phyloP scores from a whole-genome alignment of 2,797 vertebrate genomes.

The Falco cherrug region DNA sequence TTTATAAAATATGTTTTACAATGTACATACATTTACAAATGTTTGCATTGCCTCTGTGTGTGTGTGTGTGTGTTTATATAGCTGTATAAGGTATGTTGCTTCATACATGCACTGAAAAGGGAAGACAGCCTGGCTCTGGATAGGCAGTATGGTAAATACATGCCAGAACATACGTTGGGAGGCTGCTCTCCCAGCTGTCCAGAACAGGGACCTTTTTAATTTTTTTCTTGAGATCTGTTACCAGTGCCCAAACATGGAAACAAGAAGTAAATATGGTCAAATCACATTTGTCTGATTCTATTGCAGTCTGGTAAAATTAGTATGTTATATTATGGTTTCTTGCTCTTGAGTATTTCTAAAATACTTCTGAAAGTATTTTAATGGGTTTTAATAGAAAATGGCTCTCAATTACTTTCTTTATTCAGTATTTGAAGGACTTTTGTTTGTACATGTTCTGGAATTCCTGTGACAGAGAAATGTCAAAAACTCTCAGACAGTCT shows the following conservation, averaged over 20 bases:
- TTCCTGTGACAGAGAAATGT: neutral
- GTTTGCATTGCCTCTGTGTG: neutral
- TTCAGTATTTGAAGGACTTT: neutral
- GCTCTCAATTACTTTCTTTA: neutral
- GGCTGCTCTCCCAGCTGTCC: neutral
- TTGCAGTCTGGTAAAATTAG: neutral
- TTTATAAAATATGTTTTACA: neutral
- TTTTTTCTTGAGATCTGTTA: neutral
- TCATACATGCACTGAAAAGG: neutral
- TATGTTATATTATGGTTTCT: neutral
- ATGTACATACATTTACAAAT: neutral
- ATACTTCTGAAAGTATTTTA: neutral
- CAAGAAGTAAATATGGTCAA: neutral
- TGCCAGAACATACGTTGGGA: neutral
- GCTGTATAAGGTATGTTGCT: neutral
- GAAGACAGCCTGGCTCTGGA: neutral
- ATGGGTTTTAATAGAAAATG: neutral
- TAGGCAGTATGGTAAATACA: neutral
- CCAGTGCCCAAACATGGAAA: neutral
- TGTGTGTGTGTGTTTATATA: neutral
- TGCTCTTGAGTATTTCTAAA: neutral
- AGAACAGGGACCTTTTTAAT: neutral
- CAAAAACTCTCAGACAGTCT: neutral
- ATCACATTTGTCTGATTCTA: neutral
- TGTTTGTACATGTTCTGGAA: neutral